Conservation (phyloP, 2,113 vertebrate genomes). For the Bos javanicus region DNA sequence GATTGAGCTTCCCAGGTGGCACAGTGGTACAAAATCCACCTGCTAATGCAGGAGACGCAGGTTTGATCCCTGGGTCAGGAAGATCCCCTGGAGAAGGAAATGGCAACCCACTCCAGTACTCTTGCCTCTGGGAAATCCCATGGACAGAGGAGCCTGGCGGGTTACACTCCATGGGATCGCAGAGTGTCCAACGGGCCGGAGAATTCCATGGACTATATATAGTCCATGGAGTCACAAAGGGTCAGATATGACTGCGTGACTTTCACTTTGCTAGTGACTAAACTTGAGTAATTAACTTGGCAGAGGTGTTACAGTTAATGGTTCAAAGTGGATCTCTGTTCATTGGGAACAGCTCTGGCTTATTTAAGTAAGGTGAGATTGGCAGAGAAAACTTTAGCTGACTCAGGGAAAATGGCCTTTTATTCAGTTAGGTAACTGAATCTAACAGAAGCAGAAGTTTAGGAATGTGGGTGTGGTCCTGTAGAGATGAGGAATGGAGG, state of each 20-base stretch:
- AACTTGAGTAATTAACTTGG: neutral
- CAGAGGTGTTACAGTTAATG: neutral
- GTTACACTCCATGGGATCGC: neutral
- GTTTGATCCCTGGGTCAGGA: neutral
- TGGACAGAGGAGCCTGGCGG: neutral
- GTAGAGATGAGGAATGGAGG: neutral
- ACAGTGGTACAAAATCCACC: neutral
- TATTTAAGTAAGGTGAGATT: neutral
- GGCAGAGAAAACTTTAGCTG: neutral
- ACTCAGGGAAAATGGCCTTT: neutral
- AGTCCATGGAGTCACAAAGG: neutral
- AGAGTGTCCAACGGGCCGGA: neutral
- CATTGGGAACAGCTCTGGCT: neutral
- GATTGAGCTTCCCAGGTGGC: neutral
- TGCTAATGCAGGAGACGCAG: neutral
- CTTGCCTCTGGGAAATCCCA: neutral
- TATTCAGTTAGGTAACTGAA: neutral
- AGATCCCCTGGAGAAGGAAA: neutral
- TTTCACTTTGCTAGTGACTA: neutral
- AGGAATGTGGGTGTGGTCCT: neutral
- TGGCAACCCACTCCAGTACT: neutral
- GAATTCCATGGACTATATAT: neutral
- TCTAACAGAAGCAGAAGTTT: neutral
- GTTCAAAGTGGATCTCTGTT: neutral
- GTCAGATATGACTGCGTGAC: neutral